Evolutionary conservation across 1,140 invertebrate genomes (phyloP).

Genomic region (fruit fly (Drosophila melanogaster)): DNA sequence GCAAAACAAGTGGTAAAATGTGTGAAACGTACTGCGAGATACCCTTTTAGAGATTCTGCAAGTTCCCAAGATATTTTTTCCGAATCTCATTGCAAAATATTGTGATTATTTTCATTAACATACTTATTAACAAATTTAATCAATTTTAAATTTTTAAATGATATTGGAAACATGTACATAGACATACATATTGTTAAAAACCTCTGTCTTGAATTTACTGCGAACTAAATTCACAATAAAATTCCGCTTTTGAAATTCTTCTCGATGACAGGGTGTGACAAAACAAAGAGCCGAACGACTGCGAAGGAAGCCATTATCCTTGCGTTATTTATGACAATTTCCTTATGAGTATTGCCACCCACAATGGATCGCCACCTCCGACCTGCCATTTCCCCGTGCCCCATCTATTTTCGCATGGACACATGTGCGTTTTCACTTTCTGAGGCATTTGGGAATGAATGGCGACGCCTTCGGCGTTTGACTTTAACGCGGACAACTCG

Average conservation of each 20-base stretch:
- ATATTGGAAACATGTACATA: too few relatives aligned
- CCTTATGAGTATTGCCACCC: slow-evolving; percentile 54
- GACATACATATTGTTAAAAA: too few relatives aligned
- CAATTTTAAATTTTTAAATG: too few relatives aligned
- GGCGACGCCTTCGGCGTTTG: slow-evolving; percentile 47
- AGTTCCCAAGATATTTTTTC: too few relatives aligned
- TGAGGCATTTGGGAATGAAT: slow-evolving; percentile 32
- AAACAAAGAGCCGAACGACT: slow-evolving; percentile 22
- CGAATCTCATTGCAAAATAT: too few relatives aligned
- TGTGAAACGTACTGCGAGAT: slow-evolving; percentile 2
- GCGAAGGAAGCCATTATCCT: slow-evolving; percentile 59
- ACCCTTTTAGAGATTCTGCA: slow-evolving; percentile 23
- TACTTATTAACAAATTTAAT: too few relatives aligned
- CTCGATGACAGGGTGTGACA: background rate
- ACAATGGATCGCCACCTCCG: slow-evolving; percentile 42
- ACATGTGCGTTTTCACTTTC: slow-evolving; percentile 40
- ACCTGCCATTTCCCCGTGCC: background rate
- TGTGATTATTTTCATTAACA: too few relatives aligned
- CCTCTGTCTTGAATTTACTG: too few relatives aligned
- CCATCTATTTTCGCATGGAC: slow-evolving; percentile 25
- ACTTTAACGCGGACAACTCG: slow-evolving; percentile 43
- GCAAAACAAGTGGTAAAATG: slow-evolving; percentile 23
- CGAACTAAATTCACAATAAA: background rate
- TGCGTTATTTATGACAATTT: slow-evolving; percentile 76
- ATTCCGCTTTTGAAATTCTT: slow-evolving; percentile 2